Evolutionary conservation across 2,797 vertebrate species (phyloP).

Genomic region (Lophotriccus pileatus): DNA sequence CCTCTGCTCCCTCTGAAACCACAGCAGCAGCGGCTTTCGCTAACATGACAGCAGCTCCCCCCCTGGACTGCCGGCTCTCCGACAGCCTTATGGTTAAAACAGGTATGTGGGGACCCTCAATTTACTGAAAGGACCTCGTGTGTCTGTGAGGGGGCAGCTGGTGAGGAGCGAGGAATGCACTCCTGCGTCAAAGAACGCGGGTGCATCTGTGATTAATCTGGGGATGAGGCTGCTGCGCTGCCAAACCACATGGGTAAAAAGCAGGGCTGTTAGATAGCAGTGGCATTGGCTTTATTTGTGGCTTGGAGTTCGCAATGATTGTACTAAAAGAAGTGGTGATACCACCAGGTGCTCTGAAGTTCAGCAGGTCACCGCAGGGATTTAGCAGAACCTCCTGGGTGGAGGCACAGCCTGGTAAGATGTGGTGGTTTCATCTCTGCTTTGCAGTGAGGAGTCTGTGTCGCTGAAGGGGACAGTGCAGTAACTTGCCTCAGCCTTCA

Average conservation of each 20-base stretch:
- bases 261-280: fast-evolving
- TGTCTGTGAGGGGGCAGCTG: neutral
- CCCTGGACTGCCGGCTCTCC: constrained; percentile 89
- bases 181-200: fast-evolving
- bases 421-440: neutral
- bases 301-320: fast-evolving
- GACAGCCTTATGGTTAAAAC: constrained; percentile 90
- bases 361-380: neutral
- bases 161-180: neutral
- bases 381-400: neutral
- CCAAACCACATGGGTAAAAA: fast-evolving
- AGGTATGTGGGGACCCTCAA: constrained; percentile 73
- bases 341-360: neutral
- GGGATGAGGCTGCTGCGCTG: neutral
- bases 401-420: fast-evolving
- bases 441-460: neutral
- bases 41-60: constrained; percentile 80
- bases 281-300: neutral
- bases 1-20: constrained; percentile 50
- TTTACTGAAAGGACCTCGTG: neutral
- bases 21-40: constrained; percentile 72
- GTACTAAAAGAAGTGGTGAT: fast-evolving
- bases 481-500: neutral
- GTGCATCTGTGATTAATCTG: too few species aligned
- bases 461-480: neutral